These are phyloP conservation scores for Molanna angustata DNA, from an alignment of 2,888 invertebrate species.

Conservation along the genomic window DNA sequence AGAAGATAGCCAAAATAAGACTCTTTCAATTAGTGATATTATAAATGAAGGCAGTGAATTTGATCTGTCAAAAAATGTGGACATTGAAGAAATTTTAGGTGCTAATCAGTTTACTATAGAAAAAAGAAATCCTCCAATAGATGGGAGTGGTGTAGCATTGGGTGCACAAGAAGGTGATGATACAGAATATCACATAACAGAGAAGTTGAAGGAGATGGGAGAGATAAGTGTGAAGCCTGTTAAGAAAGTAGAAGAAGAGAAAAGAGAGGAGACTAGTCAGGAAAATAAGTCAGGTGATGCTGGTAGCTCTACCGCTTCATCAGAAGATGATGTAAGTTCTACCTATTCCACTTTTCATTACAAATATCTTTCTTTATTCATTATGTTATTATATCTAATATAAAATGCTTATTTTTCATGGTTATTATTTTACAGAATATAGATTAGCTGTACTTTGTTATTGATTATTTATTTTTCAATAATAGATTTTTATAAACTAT, in stretches of 20 bases:
- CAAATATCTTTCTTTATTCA: too few species aligned
- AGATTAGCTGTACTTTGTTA: too few species aligned
- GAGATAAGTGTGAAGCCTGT: slow-evolving; percentile 52
- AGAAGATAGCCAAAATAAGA: slow-evolving; percentile 38
- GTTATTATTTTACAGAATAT: too few species aligned
- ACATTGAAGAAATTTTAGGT: slow-evolving; percentile 50
- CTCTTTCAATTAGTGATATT: slow-evolving; percentile 52
- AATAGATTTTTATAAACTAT: too few species aligned
- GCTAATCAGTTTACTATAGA: slow-evolving; percentile 47
- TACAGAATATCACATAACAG: slow-evolving; percentile 57
- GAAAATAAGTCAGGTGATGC: slow-evolving; percentile 33
- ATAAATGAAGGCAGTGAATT: slow-evolving; percentile 48
- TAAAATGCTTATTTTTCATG: too few species aligned
- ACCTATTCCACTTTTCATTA: too few species aligned
- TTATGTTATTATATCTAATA: too few species aligned
- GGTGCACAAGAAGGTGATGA: slow-evolving; percentile 33
- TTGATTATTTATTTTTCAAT: too few species aligned
- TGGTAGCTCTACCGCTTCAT: slow-evolving; percentile 36
- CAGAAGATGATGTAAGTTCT: slow-evolving; percentile 49
- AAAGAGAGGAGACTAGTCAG: background rate
- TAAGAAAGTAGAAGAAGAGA: slow-evolving; percentile 39
- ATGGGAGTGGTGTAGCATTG: slow-evolving; percentile 2
- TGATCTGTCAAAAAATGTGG: slow-evolving; percentile 51
- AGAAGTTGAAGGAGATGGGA: slow-evolving; percentile 63
- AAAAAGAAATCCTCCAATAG: slow-evolving; percentile 36